These are phyloP conservation scores for Fregata magnificens DNA, from an alignment of 2,113 vertebrate species.

Conservation along the genomic window DNA sequence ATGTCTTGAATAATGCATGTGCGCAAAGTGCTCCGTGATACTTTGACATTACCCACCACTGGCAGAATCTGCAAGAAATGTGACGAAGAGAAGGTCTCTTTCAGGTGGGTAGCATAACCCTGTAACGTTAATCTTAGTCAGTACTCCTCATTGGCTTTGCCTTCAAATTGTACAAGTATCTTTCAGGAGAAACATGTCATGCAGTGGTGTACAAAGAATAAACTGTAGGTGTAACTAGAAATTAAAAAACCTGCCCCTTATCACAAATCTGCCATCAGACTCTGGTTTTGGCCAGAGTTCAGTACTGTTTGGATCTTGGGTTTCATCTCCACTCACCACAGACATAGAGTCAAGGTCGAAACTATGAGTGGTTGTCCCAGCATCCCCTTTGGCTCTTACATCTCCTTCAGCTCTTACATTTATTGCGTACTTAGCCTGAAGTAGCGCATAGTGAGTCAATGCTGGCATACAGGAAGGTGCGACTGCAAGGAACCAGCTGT, in stretches of 20 bases:
- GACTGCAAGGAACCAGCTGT: background rate
- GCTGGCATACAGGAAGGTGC: background rate
- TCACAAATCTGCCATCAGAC: background rate
- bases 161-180: background rate
- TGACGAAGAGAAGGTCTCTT: background rate
- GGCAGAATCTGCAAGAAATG: background rate
- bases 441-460: fast-evolving
- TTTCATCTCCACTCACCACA: background rate
- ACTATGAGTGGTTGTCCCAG: background rate
- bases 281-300: background rate
- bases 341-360: fast-evolving
- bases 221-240: background rate
- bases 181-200: background rate
- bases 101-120: background rate
- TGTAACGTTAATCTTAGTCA: background rate
- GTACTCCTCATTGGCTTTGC: background rate
- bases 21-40: background rate
- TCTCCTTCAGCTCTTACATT: background rate
- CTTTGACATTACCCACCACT: background rate
- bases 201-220: background rate
- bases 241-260: background rate
- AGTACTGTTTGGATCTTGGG: background rate
- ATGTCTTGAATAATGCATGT: slow-evolving; percentile 12
- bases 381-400: background rate
- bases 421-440: background rate